These are phyloP conservation scores for Champsocephalus esox DNA, from an alignment of 2,797 vertebrate genomes.

Conservation along the genomic window DNA sequence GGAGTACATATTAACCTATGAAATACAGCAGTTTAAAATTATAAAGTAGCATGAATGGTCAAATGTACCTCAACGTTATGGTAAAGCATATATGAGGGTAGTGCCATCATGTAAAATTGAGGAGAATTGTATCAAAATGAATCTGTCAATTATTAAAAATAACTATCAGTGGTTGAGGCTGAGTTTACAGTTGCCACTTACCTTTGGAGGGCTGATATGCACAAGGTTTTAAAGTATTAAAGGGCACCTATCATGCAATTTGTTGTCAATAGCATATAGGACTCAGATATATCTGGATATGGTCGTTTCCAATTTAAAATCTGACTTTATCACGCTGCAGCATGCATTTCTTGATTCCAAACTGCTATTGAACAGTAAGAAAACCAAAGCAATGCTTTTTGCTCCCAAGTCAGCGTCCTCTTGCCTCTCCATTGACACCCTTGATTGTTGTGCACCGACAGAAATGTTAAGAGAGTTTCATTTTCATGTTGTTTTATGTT, in stretches of 20 bases:
- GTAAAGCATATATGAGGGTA: background rate
- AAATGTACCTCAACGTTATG: background rate
- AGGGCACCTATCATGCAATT: background rate
- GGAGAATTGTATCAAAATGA: conserved; percentile 9
- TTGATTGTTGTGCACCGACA: too few species aligned
- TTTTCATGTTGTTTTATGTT: too few species aligned
- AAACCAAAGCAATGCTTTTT: too few species aligned
- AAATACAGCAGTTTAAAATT: background rate
- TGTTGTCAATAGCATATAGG: too few species aligned
- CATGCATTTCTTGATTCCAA: too few species aligned
- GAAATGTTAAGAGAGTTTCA: too few species aligned
- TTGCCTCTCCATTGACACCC: too few species aligned
- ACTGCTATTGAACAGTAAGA: too few species aligned
- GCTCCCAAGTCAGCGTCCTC: too few species aligned
- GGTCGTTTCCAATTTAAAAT: too few species aligned
- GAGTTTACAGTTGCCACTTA: background rate
- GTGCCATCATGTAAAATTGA: conserved; percentile 11
- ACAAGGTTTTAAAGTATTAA: conserved; percentile 17
- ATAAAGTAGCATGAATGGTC: background rate
- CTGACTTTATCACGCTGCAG: too few species aligned
- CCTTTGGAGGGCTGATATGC: background rate
- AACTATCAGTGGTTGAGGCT: background rate
- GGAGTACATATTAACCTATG: background rate
- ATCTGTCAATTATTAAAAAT: conserved; percentile 7
- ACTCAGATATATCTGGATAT: background rate